phyloP scores from a whole-genome alignment of 2,113 vertebrate species.

The Thermophis baileyi region DNA sequence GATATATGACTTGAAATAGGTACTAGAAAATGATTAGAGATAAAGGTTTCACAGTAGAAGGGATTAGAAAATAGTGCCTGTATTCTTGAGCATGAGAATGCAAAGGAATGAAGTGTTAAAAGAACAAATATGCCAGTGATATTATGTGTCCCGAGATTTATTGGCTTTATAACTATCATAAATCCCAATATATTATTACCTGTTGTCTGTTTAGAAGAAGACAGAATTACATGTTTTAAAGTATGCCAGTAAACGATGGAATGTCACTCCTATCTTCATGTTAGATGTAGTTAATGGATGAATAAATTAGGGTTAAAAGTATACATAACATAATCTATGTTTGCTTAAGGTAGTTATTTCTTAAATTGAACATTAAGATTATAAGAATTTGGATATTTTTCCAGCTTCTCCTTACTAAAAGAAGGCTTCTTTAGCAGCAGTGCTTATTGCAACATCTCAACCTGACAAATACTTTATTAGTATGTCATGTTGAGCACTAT shows the following conservation, averaged over 20 bases:
- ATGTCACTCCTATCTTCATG: slow-evolving; percentile 52
- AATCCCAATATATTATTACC: slow-evolving; percentile 35
- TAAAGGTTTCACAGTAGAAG: slow-evolving; percentile 57
- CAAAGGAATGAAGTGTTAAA: slow-evolving; percentile 43
- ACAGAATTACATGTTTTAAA: slow-evolving; percentile 44
- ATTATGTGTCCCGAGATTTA: slow-evolving; percentile 46
- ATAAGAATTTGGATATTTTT: slow-evolving; percentile 48
- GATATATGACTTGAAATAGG: slow-evolving; percentile 45
- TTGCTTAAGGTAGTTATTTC: slow-evolving; percentile 47
- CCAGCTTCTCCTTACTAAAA: slow-evolving; percentile 46
- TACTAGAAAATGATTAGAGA: slow-evolving; percentile 55
- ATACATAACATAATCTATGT: slow-evolving; percentile 17
- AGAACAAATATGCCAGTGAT: slow-evolving; percentile 49
- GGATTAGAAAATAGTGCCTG: slow-evolving; percentile 48
- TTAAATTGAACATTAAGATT: slow-evolving; percentile 55
- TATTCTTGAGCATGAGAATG: slow-evolving; percentile 47
- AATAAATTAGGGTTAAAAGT: slow-evolving; percentile 43
- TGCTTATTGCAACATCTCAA: not conserved
- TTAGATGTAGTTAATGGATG: slow-evolving; percentile 60
- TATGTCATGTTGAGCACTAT: not conserved
- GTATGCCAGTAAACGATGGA: slow-evolving; percentile 58
- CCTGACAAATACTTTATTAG: rapidly evolving
- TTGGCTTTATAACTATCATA: slow-evolving; percentile 24
- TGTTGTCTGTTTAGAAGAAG: slow-evolving; percentile 38
- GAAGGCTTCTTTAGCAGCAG: slow-evolving; percentile 41